Evolutionary conservation across 2,888 invertebrate genomes (phyloP).

Genomic region (Gymnosoma rotundatum): DNA sequence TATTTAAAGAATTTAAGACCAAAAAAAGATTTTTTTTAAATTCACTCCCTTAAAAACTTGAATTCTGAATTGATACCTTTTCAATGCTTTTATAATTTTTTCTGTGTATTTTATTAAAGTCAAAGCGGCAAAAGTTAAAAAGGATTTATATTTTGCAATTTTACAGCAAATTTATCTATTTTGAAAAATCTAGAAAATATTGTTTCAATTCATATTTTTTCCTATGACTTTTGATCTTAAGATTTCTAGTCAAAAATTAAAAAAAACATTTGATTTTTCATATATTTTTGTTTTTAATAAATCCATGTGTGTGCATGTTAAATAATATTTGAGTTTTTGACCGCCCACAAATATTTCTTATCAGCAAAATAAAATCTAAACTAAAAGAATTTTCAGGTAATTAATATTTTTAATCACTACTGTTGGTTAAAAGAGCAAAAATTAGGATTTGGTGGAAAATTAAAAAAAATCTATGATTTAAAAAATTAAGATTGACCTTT

Average conservation of each 20-base stretch:
- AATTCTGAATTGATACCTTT: too few relatives aligned
- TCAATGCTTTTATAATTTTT: too few relatives aligned
- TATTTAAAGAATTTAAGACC: too few relatives aligned
- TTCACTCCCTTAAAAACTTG: too few relatives aligned
- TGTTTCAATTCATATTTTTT: neutral
- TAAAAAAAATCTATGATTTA: neutral
- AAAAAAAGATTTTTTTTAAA: too few relatives aligned
- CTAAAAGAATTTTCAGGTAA: neutral
- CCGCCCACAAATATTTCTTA: conserved; percentile 46
- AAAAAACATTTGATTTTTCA: neutral
- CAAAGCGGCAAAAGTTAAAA: neutral
- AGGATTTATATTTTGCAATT: neutral
- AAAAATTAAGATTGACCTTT: conserved; percentile 49
- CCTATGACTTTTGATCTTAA: too few relatives aligned
- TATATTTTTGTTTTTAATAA: neutral
- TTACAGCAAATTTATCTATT: neutral
- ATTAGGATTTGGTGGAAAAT: neutral
- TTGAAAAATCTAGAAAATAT: neutral
- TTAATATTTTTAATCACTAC: conserved; percentile 30
- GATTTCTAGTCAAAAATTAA: too few relatives aligned
- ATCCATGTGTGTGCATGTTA: conserved; percentile 10
- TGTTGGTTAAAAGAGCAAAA: conserved; percentile 1
- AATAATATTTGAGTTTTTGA: conserved; percentile 47
- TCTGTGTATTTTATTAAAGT: too few relatives aligned
- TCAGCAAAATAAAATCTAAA: conserved; percentile 43